These are phyloP conservation scores for Pseudocheirus occidentalis DNA, from an alignment of 2,797 vertebrate species.

Conservation along the genomic window DNA sequence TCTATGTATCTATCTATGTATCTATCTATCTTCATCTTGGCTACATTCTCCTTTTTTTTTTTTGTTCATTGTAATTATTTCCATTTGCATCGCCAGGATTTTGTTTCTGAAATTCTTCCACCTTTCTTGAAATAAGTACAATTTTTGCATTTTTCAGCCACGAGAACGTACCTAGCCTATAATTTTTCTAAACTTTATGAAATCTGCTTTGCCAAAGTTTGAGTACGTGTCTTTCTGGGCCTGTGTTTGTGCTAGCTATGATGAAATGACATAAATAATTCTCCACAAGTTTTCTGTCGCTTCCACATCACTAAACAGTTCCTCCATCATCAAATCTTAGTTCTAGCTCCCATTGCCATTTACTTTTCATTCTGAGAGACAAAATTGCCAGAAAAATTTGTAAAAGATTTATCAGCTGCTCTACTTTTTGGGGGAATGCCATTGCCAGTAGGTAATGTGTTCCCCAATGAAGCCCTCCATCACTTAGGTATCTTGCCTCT, in stretches of 20 bases:
- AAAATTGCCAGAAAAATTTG: neutral
- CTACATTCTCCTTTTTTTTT: neutral
- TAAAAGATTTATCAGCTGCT: neutral
- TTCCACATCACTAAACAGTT: neutral
- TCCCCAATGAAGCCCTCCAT: neutral
- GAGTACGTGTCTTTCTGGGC: neutral
- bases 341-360: neutral
- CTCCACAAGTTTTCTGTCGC: neutral
- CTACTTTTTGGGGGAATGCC: neutral
- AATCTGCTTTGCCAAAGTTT: neutral
- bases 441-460: neutral
- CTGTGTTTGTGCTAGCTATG: neutral
- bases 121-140: neutral
- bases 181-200: neutral
- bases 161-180: neutral
- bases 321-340: neutral
- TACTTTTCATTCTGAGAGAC: neutral
- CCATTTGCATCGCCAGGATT: neutral
- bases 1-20: neutral
- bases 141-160: neutral
- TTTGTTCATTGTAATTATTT: neutral
- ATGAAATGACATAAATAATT: neutral
- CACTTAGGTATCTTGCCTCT: neutral
- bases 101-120: neutral
- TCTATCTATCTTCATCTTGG: neutral